These are phyloP conservation scores for Psammodynastes pulverulentus DNA, from an alignment of 2,113 vertebrate genomes.

Conservation along the genomic window DNA sequence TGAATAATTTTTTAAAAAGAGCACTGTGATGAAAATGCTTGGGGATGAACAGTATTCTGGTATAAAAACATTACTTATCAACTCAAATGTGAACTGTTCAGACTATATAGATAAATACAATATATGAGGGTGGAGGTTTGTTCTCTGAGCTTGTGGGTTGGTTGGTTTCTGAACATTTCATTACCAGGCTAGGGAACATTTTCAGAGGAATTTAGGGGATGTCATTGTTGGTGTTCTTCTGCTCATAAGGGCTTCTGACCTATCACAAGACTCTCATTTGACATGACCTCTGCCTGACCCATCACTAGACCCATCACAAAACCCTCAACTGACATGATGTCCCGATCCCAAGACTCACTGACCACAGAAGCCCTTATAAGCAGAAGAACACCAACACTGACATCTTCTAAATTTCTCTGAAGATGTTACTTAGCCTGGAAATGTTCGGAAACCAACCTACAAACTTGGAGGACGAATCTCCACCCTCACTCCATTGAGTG, in stretches of 20 bases:
- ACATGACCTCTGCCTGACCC: neutral
- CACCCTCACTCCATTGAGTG: neutral
- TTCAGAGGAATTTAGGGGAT: neutral
- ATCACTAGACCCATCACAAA: neutral
- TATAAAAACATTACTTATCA: conserved; percentile 44
- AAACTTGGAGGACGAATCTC: neutral
- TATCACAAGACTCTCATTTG: neutral
- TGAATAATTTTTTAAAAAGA: no score
- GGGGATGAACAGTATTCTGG: conserved; percentile 23
- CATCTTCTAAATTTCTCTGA: neutral
- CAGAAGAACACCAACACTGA: neutral
- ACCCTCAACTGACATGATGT: neutral
- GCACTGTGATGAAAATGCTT: conserved; percentile 37
- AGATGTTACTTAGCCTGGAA: neutral
- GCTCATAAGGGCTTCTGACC: neutral
- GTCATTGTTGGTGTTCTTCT: neutral
- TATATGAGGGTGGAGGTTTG: neutral
- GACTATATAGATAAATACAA: no score
- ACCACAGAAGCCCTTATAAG: neutral
- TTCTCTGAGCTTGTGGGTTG: neutral
- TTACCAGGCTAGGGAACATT: neutral
- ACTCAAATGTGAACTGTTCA: no score
- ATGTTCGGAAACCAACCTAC: neutral
- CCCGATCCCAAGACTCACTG: neutral
- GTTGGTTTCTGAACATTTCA: neutral